Percentiles rank a stretch among this genome's conserved stretches.
These are phyloP conservation scores for Donacobius atricapilla DNA, from an alignment of 2,113 vertebrate genomes.

Conservation along the genomic window DNA sequence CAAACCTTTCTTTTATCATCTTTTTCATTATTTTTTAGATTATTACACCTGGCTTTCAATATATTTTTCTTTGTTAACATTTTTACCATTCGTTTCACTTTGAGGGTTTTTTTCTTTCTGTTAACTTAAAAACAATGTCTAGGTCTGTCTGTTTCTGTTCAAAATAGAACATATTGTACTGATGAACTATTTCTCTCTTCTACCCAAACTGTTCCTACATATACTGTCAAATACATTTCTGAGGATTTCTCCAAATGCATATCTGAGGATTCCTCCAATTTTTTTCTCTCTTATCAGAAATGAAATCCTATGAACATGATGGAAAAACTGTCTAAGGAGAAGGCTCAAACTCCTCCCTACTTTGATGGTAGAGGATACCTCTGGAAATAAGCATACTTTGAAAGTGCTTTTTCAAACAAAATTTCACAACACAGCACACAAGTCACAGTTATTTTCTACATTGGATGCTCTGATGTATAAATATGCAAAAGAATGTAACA, in stretches of 20 bases:
- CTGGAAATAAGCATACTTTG: background rate
- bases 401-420: background rate
- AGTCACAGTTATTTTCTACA: background rate
- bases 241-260: background rate
- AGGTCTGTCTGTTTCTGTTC: background rate
- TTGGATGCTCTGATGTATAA: background rate
- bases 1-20: background rate
- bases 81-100: background rate
- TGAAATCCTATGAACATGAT: rapidly evolving
- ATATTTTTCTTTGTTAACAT: background rate
- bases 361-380: background rate
- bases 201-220: background rate
- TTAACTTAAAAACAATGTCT: background rate
- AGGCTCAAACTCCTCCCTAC: background rate
- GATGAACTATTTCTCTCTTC: background rate
- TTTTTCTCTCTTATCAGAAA: background rate
- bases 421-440: background rate
- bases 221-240: background rate
- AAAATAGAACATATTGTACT: background rate
- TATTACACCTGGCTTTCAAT: background rate
- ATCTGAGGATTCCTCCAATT: background rate
- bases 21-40: background rate
- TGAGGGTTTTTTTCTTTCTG: background rate
- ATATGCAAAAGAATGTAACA: background rate
- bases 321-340: background rate